Percentiles rank a stretch among this genome's conserved stretches.
phyloP scores from a whole-genome alignment of 2,888 invertebrate genomes.

The Acronicta leporina region DNA sequence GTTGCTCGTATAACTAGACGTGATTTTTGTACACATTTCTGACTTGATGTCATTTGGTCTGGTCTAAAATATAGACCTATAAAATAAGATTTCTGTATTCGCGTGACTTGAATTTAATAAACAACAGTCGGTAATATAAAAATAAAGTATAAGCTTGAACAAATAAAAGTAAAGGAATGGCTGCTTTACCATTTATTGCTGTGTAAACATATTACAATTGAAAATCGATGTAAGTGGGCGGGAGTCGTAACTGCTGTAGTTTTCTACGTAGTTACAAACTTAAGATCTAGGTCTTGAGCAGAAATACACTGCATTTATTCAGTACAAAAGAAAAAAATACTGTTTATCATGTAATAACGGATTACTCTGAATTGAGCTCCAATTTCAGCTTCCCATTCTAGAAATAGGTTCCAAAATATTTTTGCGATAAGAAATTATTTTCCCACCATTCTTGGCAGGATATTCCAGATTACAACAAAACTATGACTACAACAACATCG shows the following conservation, averaged over 20 bases:
- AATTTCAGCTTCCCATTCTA: too few species aligned
- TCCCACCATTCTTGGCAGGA: not conserved
- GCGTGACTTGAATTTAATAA: not conserved
- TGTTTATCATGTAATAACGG: too few species aligned
- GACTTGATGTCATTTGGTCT: too few species aligned
- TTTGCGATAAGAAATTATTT: constrained; percentile 1
- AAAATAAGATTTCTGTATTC: constrained; percentile 1
- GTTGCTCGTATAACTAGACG: too few species aligned
- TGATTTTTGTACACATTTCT: too few species aligned
- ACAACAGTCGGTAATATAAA: not conserved
- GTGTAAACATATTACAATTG: constrained; percentile 34
- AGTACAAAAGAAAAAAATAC: too few species aligned
- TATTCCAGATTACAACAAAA: constrained; percentile 33
- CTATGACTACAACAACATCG: constrained; percentile 53
- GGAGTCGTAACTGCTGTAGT: constrained; percentile 13
- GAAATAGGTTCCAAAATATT: not conserved
- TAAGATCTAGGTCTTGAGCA: constrained; percentile 4
- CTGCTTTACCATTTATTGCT: constrained; percentile 20
- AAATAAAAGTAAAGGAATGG: constrained; percentile 15
- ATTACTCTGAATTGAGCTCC: not conserved
- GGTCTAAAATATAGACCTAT: too few species aligned
- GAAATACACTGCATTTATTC: too few species aligned
- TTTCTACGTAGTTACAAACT: constrained; percentile 18
- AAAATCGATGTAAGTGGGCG: constrained; percentile 45
- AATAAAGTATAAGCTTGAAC: not conserved